A percentile compares a stretch with the other conserved stretches of the same genome.
These are phyloP conservation scores for Galerucella nymphaeae DNA, from an alignment of 2,888 invertebrate species.

Conservation along the genomic window DNA sequence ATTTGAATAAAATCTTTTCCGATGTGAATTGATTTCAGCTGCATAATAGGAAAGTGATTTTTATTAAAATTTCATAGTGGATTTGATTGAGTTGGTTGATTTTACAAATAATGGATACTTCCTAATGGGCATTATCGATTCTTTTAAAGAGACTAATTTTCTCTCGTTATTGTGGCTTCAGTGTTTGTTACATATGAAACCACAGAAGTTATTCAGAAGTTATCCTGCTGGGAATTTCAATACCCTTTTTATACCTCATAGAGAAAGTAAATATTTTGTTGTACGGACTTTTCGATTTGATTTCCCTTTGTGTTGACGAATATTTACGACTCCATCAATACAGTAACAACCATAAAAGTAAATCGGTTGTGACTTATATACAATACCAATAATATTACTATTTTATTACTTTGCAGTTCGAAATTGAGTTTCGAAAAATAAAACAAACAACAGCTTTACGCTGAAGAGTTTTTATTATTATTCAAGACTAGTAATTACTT, in stretches of 20 bases:
- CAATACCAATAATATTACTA: background rate
- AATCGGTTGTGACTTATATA: background rate
- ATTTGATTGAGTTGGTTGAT: background rate
- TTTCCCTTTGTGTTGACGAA: background rate
- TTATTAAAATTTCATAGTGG: background rate
- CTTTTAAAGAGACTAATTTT: too few species aligned
- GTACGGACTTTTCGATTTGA: background rate
- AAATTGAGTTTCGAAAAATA: background rate
- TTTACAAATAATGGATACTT: too few species aligned
- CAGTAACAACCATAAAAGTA: background rate
- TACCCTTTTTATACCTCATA: background rate
- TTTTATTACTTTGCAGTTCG: background rate
- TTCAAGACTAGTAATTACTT: background rate
- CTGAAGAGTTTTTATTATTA: background rate
- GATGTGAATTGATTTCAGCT: slow-evolving; percentile 11
- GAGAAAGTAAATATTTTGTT: slow-evolving; percentile 1
- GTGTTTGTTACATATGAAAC: background rate
- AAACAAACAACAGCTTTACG: background rate
- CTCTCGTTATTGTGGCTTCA: background rate
- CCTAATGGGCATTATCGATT: too few species aligned
- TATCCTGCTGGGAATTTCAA: background rate
- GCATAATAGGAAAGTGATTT: background rate
- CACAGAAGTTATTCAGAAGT: background rate
- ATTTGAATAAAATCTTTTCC: slow-evolving; percentile 23
- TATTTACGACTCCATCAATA: background rate